These are phyloP conservation scores for Radopholus similis DNA, from an alignment of 1,140 invertebrate genomes.

Conservation along the genomic window DNA sequence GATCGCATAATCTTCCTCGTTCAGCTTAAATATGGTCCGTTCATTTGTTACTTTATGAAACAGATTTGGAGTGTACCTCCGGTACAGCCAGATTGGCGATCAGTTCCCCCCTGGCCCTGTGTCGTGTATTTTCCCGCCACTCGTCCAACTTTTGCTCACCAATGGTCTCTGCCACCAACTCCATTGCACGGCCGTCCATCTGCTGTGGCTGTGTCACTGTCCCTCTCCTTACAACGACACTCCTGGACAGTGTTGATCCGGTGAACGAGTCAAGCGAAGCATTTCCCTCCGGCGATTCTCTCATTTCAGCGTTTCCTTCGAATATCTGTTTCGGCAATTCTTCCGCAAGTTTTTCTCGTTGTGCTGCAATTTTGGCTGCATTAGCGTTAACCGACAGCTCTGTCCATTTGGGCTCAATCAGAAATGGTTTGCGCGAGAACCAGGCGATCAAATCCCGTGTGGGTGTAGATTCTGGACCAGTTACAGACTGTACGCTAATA, in stretches of 20 bases:
- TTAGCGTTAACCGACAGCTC: background rate
- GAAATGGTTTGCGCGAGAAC: too few relatives aligned
- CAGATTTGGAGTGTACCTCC: background rate
- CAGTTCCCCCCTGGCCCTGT: background rate
- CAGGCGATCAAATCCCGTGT: too few relatives aligned
- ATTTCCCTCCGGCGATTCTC: background rate
- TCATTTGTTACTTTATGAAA: conserved; percentile 11
- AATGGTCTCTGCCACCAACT: background rate
- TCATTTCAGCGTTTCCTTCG: background rate
- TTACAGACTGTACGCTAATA: too few relatives aligned
- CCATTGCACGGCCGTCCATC: too few relatives aligned
- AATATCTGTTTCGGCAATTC: background rate
- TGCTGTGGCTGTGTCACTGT: background rate
- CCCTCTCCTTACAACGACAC: background rate
- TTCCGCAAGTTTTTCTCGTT: background rate
- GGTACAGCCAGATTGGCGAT: background rate
- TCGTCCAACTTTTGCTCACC: background rate
- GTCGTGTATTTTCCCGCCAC: background rate
- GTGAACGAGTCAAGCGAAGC: too few relatives aligned
- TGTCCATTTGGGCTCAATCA: background rate
- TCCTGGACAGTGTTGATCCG: too few relatives aligned
- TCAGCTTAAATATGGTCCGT: too few relatives aligned
- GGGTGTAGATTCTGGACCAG: too few relatives aligned
- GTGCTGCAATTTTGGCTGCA: background rate
- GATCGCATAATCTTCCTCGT: background rate